Evolutionary conservation across 2,888 invertebrate genomes (phyloP), one percentile per base, ranked within the genome.

Genomic region (Torymus aiolomorphi): DNA sequence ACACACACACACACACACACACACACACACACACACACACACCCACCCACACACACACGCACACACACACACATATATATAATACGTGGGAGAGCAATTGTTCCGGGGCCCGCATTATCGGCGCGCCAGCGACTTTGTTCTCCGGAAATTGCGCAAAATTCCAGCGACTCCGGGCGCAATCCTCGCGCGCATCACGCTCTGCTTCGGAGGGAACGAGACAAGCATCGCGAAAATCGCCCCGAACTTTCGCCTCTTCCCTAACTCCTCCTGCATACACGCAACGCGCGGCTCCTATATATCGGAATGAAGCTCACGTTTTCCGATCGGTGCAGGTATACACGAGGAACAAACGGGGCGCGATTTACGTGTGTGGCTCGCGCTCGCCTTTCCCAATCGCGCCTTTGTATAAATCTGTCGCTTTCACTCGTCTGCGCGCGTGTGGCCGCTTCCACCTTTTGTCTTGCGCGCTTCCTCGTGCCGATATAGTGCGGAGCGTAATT

Each of bases 401-500:
- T 76, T 72, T 63, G 72, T 76, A 76, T 63, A 72, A 80, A 80
- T 76, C 72, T 69, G 77, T 78, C 54, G 80, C 80, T 80, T 80
- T 80, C 80, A 80, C 80, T 76, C 51, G 31, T 69, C 54, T n/a
- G 16, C 54, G 13, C 14, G 49, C 8, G 42, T 42, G 8, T 8
- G 42, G 42, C 14, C 49, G 67, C 70, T 79, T 79, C 74, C 79
- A 80, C 75, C 80, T 80, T 78, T 80, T 77, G 80, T 76, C 61
- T 57, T 12, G 13, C 16, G 31, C 57, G 54, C 70, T 79, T 79
- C 79, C 75, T 79, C 57, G 70, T 79, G 52, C 65, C 65, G 70
- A 79, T 78, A 42, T 42, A 42, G 42, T 42, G 42, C 42, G 8
- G 42, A 71, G 5, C 75, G 66, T 66, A 78, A 72, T 78, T 71